phyloP scores from a whole-genome alignment of 2,113 vertebrate genomes.

The Grammomys dolichurus region DNA sequence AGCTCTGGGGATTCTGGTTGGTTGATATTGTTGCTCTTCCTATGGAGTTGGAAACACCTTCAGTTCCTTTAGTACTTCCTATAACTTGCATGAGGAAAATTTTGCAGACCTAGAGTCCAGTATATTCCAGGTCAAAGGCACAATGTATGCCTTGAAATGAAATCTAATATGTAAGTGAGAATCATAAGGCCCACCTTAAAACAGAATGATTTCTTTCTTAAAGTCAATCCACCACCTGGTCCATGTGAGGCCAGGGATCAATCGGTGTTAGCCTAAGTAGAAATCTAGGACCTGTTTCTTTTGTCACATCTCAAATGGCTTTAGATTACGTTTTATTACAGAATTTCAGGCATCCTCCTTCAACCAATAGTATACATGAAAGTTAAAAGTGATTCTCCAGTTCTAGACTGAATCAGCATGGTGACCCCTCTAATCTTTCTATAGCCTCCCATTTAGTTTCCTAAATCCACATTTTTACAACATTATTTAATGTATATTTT shows the following conservation, averaged over 20 bases:
- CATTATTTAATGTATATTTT: neutral
- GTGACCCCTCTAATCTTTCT: neutral
- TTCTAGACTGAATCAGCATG: neutral
- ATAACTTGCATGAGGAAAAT: neutral
- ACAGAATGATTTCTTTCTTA: neutral
- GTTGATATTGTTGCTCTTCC: no score
- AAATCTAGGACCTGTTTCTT: neutral
- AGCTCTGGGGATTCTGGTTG: no score
- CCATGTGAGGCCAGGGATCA: neutral
- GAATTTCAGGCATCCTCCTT: neutral
- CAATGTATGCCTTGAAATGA: neutral
- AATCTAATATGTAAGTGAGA: neutral
- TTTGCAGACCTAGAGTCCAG: neutral
- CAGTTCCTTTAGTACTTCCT: no score
- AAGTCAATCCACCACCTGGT: neutral
- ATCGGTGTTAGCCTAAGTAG: neutral
- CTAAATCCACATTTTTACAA: neutral
- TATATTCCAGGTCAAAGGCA: neutral
- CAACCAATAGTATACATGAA: neutral
- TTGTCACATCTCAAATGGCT: neutral
- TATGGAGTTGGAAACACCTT: no score
- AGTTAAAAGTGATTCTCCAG: neutral
- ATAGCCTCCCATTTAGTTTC: neutral
- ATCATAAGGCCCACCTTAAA: neutral
- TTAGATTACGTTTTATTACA: neutral